Base-by-base conservation (phyloP, 2,797 vertebrate genomes). In the Alectoris magna region DNA sequence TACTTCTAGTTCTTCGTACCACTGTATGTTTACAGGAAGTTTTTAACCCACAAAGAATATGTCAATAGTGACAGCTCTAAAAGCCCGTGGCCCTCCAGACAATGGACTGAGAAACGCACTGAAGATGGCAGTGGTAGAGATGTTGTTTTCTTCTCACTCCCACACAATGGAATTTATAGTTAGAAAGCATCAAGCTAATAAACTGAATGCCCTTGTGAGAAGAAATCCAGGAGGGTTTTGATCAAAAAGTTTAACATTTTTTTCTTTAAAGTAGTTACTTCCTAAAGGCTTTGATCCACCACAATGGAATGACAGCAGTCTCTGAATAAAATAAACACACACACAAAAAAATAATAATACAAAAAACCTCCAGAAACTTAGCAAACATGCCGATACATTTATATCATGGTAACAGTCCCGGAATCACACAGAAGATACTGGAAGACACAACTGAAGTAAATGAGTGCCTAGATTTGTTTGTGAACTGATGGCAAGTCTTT, bases 261-360 rank as follows among this genome's bases (percentile, higher is more conserved):
- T 71, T 84, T 11, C 49, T 74, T 68, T 59, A 59, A 59, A 29
- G 9, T 16, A 85, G 62, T 49, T 88, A 63, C 43, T 67, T 85
- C 44, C 70, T 58, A 58, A 80, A 85, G 34, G 58, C 53, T 91
- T 91, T 66, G n/a, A 80, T 88, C 62, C 58, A 92, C 49, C 49
- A 39, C 4, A 49, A 80, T 43, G 17, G 24, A 53, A 68, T 22
- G 34, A 80, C 10, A 51, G 53, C 18, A 87, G 48, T 26, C 53
- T 88, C 41, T 31, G 12, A 71, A 78, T 31, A 74, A 64, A 26
- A 60, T 23, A 7, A 36, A 34, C 5, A 9, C 43, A 76, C 27
- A 53, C 21, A 48, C 49, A 51, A 51, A 51, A 26, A 26, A 26
- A 14, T 12, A 41, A 41, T 12, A 18, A 56, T 12, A 34, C 11